Percentiles rank a stretch among this genome's conserved stretches.
phyloP scores from a whole-genome alignment of 64 coral and sea anemone species.

The Pocillopora verrucosa region DNA sequence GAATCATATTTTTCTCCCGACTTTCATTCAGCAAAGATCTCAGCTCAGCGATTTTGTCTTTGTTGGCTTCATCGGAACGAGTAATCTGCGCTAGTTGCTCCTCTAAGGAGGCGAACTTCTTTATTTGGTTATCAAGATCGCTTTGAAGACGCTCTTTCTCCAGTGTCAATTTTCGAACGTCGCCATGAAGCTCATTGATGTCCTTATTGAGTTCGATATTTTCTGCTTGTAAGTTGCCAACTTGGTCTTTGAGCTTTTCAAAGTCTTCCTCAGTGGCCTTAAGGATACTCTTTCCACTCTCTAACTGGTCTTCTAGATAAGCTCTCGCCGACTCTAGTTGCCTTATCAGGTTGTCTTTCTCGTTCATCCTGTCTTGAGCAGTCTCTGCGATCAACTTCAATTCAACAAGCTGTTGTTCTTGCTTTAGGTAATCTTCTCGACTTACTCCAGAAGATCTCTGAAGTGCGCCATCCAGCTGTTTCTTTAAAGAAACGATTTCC shows the following conservation, averaged over 20 bases:
- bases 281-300: slow-evolving; percentile 60
- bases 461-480: slow-evolving; percentile 83
- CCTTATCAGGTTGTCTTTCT: slow-evolving; percentile 83
- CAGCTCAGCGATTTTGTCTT: slow-evolving; percentile 75
- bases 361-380: slow-evolving; percentile 84
- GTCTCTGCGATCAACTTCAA: slow-evolving; percentile 70
- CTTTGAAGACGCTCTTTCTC: slow-evolving; percentile 66
- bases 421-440: slow-evolving; percentile 66
- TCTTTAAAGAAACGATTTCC: slow-evolving; percentile 79
- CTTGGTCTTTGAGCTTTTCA: slow-evolving; percentile 67
- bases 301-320: slow-evolving; percentile 71
- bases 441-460: slow-evolving; percentile 57
- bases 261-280: slow-evolving; percentile 57
- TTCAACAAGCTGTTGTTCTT: slow-evolving; percentile 81
- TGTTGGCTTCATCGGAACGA: slow-evolving; percentile 56
- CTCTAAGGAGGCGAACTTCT: slow-evolving; percentile 60
- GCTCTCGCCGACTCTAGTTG: slow-evolving; percentile 72
- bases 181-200: slow-evolving; percentile 59
- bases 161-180: slow-evolving; percentile 42
- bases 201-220: slow-evolving; percentile 79
- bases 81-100: slow-evolving; percentile 60
- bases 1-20: slow-evolving; percentile 59
- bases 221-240: slow-evolving; percentile 61
- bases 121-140: slow-evolving; percentile 71
- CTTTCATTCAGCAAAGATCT: slow-evolving; percentile 46